phyloP scores from a whole-genome alignment of 2,888 invertebrate genomes.

The Philhelius pedissequus region DNA sequence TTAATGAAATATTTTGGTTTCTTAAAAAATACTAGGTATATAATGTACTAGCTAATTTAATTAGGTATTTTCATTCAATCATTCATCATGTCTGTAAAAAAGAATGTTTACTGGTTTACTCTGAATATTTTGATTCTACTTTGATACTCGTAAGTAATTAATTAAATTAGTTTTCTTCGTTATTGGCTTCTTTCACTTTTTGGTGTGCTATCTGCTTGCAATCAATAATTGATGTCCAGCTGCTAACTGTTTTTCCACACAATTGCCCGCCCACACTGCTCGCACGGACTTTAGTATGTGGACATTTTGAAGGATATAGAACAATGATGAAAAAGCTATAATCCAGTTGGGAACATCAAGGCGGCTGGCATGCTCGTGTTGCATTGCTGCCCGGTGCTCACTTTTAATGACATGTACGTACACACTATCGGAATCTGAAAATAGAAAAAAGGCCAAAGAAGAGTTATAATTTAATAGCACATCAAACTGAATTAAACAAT shows the following conservation, averaged over 20 bases:
- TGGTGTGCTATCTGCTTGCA: constrained; percentile 52
- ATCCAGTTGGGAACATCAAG: constrained; percentile 74
- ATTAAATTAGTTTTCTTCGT: constrained; percentile 11
- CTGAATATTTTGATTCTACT: constrained; percentile 14
- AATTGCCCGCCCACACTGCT: neutral
- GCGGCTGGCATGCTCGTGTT: constrained; percentile 78
- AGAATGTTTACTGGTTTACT: neutral
- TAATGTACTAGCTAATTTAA: neutral
- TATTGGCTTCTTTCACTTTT: constrained; percentile 4
- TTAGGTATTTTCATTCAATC: neutral
- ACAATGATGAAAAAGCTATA: constrained; percentile 66
- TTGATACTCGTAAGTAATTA: constrained; percentile 34
- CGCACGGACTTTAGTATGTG: constrained; percentile 1
- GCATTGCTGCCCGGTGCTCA: constrained; percentile 84
- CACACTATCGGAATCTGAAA: constrained; percentile 88
- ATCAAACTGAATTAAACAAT: neutral
- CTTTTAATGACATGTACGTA: constrained; percentile 91
- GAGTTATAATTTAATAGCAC: neutral
- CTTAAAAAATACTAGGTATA: neutral
- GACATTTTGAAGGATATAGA: constrained; percentile 52
- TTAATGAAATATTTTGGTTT: neutral
- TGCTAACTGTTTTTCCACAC: constrained; percentile 30
- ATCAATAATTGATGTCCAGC: constrained; percentile 15
- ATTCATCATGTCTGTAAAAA: neutral
- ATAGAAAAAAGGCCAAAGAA: constrained; percentile 68